Percentiles rank a stretch among this genome's conserved stretches.
Evolutionary conservation across 1,140 invertebrate genomes (phyloP).

Genomic region (Metopolophium dirhodum): DNA sequence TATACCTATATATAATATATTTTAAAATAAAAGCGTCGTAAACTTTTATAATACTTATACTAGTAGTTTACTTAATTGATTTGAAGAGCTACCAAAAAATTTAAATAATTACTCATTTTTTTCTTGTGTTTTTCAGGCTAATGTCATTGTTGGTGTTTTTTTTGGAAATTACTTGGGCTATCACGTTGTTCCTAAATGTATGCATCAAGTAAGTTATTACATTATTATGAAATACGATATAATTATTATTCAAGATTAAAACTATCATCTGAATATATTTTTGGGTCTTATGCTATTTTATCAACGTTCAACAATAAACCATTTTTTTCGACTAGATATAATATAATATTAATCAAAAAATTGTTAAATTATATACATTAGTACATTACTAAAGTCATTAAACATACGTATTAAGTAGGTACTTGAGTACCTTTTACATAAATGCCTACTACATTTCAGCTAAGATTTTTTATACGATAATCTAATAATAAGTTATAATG

Average conservation of each 20-base stretch:
- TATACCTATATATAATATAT: too few relatives aligned
- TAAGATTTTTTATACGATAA: too few relatives aligned
- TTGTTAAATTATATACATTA: neutral
- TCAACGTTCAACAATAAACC: neutral
- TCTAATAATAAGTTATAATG: too few relatives aligned
- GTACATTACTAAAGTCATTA: too few relatives aligned
- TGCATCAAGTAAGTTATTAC: constrained; percentile 63
- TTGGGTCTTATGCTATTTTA: too few relatives aligned
- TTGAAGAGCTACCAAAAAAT: neutral
- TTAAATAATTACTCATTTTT: neutral
- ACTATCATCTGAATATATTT: too few relatives aligned
- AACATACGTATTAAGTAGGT: too few relatives aligned
- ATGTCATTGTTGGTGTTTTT: constrained; percentile 64
- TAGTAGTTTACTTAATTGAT: neutral
- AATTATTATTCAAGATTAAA: too few relatives aligned
- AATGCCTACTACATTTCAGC: too few relatives aligned
- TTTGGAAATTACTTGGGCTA: constrained; percentile 65
- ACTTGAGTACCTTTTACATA: too few relatives aligned
- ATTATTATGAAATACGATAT: neutral
- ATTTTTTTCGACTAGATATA: neutral
- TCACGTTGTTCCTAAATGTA: constrained; percentile 65
- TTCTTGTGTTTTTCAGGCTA: constrained; percentile 61
- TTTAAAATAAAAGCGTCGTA: too few relatives aligned
- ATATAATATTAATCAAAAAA: neutral
- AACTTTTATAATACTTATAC: neutral